phyloP scores from a whole-genome alignment of 1,140 invertebrate species.

The Diorhabda carinulata region DNA sequence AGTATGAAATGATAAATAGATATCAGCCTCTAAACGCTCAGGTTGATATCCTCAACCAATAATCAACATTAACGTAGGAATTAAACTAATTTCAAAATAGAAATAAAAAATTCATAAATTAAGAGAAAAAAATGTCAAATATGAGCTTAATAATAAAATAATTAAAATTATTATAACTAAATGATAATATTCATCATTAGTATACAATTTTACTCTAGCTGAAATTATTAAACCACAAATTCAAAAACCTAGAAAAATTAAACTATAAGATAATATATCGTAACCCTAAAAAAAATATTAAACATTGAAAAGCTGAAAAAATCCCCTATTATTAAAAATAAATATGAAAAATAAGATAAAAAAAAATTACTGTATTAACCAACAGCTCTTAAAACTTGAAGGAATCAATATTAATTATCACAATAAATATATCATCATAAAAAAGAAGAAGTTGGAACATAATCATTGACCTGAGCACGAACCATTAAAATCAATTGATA shows the following conservation, averaged over 20 bases:
- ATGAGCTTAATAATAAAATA: conserved; percentile 55
- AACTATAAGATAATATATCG: conserved; percentile 52
- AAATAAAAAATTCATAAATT: conserved; percentile 53
- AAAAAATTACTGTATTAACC: conserved; percentile 41
- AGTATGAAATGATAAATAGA: conserved; percentile 64
- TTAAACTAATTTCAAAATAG: conserved; percentile 61
- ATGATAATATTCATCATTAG: conserved; percentile 48
- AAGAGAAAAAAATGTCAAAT: conserved; percentile 53
- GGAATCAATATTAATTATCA: conserved; percentile 48
- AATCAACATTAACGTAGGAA: conserved; percentile 62
- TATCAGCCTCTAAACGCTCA: conserved; percentile 56
- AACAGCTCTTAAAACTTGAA: conserved; percentile 42
- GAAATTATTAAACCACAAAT: conserved; percentile 54
- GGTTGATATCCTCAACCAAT: conserved; percentile 60
- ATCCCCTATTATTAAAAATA: no score
- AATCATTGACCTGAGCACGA: no score
- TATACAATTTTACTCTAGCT: conserved; percentile 50
- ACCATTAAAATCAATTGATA: no score
- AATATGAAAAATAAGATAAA: conserved; percentile 47
- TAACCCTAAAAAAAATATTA: conserved; percentile 47
- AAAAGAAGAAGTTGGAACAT: conserved; percentile 29
- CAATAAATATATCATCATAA: conserved; percentile 54
- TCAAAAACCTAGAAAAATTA: conserved; percentile 54
- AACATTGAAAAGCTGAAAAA: no score
- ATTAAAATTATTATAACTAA: conserved; percentile 54